Base-by-base conservation (phyloP, 2,113 vertebrate genomes). In the Dasyurus viverrinus region DNA sequence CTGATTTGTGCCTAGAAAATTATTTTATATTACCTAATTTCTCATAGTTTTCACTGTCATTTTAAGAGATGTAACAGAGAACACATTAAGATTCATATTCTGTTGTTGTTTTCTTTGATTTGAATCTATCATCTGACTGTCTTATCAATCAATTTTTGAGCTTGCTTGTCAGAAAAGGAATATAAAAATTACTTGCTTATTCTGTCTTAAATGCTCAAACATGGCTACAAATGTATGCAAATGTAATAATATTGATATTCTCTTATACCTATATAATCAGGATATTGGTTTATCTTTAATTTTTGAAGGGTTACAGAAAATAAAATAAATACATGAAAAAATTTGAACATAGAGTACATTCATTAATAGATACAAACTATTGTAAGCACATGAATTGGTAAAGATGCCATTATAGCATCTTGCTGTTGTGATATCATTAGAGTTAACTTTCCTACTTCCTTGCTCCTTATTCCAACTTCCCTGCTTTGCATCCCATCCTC, bases 161-260 rank as follows among this genome's bases (percentile, higher is more conserved):
- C 89, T 46, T 93, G 25, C 68, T 46, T 93, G 42, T 89, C 93
- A 94, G 94, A n/a, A 42, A 76, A 36, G n/a, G 46, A 24, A 2
- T n/a, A 7, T 47, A 89, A 27, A 90, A 96, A 42, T 60, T 91
- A 90, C 36, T 60, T 42, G 4, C 89, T 92, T 84, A 94, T 92
- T 91, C 52, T 84, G 54, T 92, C 92, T 94, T 97, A 47, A 94
- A 11, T 96, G 96, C 47, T 91, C 46, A 92, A 57, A 2, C 90
- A 94, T 26, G 91, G 7, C 36, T 60, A 9, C 90, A 92, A 92
- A 92, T 36, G 23, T 50, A 92, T 30, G 27, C 50, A 52, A 60
- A 90, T 84, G 1, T 84, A 42, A 84, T 8, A 22, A 84, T 8
- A 84, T 2, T 84, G 68, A 7, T 19, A 42, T 84, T 84, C 6